Base-by-base conservation (phyloP, 2,888 invertebrate species). In the Dryococelus australis region DNA sequence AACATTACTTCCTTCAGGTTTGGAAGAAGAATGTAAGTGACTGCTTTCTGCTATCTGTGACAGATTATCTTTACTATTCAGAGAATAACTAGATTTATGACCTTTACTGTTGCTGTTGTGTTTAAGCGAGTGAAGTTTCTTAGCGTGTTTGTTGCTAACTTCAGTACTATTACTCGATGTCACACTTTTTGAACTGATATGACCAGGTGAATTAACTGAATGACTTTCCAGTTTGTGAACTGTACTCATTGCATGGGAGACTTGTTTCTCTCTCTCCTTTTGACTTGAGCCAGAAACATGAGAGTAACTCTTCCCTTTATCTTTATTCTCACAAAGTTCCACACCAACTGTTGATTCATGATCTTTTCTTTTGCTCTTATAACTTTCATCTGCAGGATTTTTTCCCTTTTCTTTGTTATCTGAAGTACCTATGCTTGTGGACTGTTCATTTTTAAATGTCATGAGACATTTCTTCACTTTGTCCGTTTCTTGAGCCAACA, bases 391-490 rank as follows among this genome's bases (percentile, higher is more conserved):
- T 0, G 51, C 13, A 80, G 43, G 13, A 51, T 53, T 85, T 78
- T 13, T 28, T 1, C 9, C 43, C n/a, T 53, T 65, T 78, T n/a
- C 20, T 24, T 27, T 28, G 43, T 43, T 27, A 43, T 78, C 65
- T 65, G 65, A 47, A 43, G 65, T 84, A 35, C 85, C 85, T 47
- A 84, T 13, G 13, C 78, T 85, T 26, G 43, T 85, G 6, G 87
- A 85, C 79, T 87, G 85, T 53, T 87, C 81, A 81, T 53, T 85
- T 26, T 85, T 43, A 51, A 87, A 87, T 26, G 87, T 80, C 28
- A 85, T 79, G 20, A 87, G 80, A 81, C 85, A 87, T n/a, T 51
- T 85, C 53, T 87, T 87, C 28, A 87, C 26, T 81, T 87, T 87
- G 43, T 87, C 87, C 9, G 85, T 85, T 24, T 85, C 81, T 35